These are phyloP conservation scores for Sphinx pinastri DNA, from an alignment of 2,888 invertebrate species.

Conservation along the genomic window DNA sequence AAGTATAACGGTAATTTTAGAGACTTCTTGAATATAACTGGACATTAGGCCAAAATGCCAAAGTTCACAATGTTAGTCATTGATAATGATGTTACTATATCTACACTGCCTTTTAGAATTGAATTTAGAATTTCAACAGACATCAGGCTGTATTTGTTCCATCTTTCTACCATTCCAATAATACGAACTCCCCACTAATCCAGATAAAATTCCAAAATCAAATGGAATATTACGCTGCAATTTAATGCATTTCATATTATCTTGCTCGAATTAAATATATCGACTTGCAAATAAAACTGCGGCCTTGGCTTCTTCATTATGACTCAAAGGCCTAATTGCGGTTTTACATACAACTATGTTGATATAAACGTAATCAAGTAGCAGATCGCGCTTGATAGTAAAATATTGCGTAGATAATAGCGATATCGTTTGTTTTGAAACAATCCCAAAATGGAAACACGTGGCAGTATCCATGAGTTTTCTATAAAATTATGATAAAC, in stretches of 20 bases:
- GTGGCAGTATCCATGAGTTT: not conserved
- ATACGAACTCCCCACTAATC: no score
- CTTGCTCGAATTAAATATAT: not conserved
- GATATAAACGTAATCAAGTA: not conserved
- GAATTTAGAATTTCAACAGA: no score
- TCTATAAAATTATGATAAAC: slow-evolving; percentile 20
- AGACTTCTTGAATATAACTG: no score
- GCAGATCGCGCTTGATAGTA: not conserved
- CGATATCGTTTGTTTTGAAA: slow-evolving; percentile 7
- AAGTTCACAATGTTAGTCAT: no score
- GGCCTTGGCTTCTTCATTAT: not conserved
- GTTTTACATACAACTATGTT: not conserved
- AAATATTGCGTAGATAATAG: not conserved
- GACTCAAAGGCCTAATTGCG: not conserved
- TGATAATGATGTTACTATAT: no score
- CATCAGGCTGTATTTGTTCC: no score
- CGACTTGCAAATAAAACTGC: not conserved
- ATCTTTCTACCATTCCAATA: no score
- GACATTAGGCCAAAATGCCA: no score
- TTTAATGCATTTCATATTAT: not conserved
- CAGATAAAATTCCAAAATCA: no score
- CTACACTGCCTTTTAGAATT: no score
- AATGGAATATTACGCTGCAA: no score
- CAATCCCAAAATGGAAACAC: not conserved
- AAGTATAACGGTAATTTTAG: no score